phyloP scores from a whole-genome alignment of 2,888 invertebrate genomes.

The Campaea margaritaria region DNA sequence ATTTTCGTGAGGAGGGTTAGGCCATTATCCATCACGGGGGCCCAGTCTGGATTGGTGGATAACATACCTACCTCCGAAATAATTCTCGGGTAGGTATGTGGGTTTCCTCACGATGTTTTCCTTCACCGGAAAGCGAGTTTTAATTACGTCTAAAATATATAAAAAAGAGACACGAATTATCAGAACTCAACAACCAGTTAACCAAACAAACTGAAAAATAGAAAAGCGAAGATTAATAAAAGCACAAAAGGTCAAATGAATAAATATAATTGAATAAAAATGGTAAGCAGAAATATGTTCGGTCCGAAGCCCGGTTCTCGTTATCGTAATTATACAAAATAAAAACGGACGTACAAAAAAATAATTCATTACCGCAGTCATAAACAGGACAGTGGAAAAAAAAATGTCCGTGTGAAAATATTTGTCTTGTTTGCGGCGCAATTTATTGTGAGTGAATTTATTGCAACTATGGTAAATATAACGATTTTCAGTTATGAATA shows the following conservation, averaged over 20 bases:
- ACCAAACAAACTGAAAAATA: constrained; percentile 4
- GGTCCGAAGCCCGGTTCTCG: constrained; percentile 22
- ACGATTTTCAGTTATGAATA: too few species aligned
- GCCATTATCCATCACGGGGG: too few species aligned
- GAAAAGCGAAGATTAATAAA: constrained; percentile 19
- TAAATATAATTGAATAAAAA: constrained; percentile 28
- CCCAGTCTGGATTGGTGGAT: too few species aligned
- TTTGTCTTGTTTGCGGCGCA: constrained; percentile 33
- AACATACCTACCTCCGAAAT: too few species aligned
- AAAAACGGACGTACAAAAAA: constrained; percentile 31
- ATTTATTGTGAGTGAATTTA: constrained; percentile 42
- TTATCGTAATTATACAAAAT: constrained; percentile 23
- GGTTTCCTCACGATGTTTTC: too few species aligned
- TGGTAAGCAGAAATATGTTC: constrained; percentile 23
- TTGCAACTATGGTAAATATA: constrained; percentile 27
- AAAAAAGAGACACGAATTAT: background rate
- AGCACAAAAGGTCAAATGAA: constrained; percentile 19
- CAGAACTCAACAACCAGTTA: background rate
- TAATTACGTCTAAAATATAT: background rate
- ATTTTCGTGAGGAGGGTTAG: too few species aligned
- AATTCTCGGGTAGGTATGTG: too few species aligned
- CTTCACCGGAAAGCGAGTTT: too few species aligned
- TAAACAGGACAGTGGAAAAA: constrained; percentile 43
- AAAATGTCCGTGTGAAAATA: constrained; percentile 11
- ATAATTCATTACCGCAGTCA: constrained; percentile 43